Evolutionary conservation across 2,888 invertebrate species (phyloP).

Genomic region (Chymomyza amoena): DNA sequence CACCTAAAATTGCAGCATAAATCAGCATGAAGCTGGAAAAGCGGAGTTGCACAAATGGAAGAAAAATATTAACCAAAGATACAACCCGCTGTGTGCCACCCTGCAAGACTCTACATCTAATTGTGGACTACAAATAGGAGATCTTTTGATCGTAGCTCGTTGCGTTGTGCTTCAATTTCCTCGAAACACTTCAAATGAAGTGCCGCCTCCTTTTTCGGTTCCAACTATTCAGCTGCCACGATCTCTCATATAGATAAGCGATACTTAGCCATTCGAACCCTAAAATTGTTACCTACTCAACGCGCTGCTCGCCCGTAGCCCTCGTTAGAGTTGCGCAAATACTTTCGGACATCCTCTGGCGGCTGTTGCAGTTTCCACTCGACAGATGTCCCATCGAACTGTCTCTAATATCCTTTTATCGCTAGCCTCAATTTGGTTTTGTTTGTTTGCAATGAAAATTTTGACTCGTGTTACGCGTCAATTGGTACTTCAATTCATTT

Average conservation of each 20-base stretch:
- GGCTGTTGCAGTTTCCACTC: neutral
- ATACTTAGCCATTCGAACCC: neutral
- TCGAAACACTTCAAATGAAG: conserved; percentile 9
- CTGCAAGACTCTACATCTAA: neutral
- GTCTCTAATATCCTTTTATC: conserved; percentile 22
- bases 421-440: conserved; percentile 24
- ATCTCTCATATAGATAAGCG: conserved; percentile 37
- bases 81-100: conserved; percentile 32
- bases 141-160: neutral
- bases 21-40: conserved; percentile 34
- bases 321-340: neutral
- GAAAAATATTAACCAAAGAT: neutral
- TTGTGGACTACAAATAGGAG: neutral
- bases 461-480: conserved; percentile 70
- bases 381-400: conserved; percentile 13
- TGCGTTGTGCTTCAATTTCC: neutral
- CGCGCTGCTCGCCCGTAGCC: neutral
- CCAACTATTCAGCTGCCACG: conserved; percentile 33
- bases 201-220: conserved; percentile 15
- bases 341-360: neutral
- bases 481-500: conserved; percentile 41
- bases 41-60: conserved; percentile 13
- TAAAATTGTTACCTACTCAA: neutral
- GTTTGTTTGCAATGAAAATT: conserved; percentile 25
- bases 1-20: conserved; percentile 44